phyloP scores from a whole-genome alignment of 2,797 vertebrate genomes.

The Girardinus metallicus region DNA sequence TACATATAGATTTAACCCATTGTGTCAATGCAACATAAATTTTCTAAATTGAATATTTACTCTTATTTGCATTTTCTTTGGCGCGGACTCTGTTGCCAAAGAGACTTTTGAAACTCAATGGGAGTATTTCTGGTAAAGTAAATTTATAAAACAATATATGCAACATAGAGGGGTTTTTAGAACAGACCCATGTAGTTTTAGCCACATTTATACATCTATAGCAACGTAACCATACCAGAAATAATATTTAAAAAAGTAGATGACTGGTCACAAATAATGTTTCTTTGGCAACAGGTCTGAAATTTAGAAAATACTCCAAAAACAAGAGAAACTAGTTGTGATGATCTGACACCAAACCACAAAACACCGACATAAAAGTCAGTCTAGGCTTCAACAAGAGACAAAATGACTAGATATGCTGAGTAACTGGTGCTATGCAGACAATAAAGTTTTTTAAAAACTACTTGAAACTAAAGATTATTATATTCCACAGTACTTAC shows the following conservation, averaged over 20 bases:
- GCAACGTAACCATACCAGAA: not conserved
- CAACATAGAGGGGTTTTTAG: not conserved
- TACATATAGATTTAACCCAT: not conserved
- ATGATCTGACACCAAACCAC: not conserved
- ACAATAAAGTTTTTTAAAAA: not conserved
- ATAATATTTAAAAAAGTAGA: not conserved
- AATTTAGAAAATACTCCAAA: not conserved
- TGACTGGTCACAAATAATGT: not conserved
- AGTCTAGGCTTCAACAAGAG: not conserved
- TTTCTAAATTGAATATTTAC: not conserved
- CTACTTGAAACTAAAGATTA: not conserved
- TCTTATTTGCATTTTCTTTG: not conserved
- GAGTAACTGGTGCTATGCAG: not conserved
- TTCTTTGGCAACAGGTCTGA: not conserved
- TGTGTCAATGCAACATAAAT: not conserved
- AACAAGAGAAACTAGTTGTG: not conserved
- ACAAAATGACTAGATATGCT: not conserved
- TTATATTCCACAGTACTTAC: not conserved
- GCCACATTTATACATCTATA: not conserved
- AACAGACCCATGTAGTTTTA: not conserved
- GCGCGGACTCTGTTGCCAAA: not conserved
- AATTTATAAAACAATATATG: not conserved
- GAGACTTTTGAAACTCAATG: not conserved
- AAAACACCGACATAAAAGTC: not conserved
- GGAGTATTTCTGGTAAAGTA: not conserved